These are phyloP conservation scores for Drosophila sucinea DNA, from an alignment of 1,140 invertebrate genomes.

Conservation along the genomic window DNA sequence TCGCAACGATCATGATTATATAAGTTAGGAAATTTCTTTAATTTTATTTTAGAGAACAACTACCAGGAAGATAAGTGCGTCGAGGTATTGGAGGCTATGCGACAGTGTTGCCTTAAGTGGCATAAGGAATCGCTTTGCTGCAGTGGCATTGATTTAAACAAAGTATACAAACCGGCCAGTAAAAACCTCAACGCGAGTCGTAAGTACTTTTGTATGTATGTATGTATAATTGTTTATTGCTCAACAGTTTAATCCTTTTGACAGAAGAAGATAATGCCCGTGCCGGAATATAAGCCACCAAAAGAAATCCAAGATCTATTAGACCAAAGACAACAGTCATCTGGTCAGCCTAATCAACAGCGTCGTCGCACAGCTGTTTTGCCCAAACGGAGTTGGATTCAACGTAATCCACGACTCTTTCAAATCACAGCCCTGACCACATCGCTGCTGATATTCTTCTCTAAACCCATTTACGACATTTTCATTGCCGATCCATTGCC, in stretches of 20 bases:
- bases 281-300: slow-evolving; percentile 70
- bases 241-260: not conserved
- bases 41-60: slow-evolving; percentile 85
- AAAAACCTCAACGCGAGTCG: slow-evolving; percentile 32
- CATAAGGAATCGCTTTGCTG: slow-evolving; percentile 86
- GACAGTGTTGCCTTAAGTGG: slow-evolving; percentile 87
- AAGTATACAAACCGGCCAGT: slow-evolving; percentile 77
- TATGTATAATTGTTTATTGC: not conserved
- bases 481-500: slow-evolving; percentile 83
- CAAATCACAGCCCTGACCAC: slow-evolving; percentile 83
- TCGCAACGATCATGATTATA: slow-evolving; percentile 5
- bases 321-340: slow-evolving; percentile 65
- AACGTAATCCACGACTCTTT: slow-evolving; percentile 85
- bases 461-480: slow-evolving; percentile 88
- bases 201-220: slow-evolving; percentile 17
- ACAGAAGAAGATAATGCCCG: slow-evolving; percentile 70
- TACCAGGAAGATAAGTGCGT: slow-evolving; percentile 87
- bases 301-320: slow-evolving; percentile 66
- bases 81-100: slow-evolving; percentile 86
- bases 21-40: slow-evolving; percentile 15
- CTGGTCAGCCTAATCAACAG: slow-evolving; percentile 61
- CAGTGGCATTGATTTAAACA: slow-evolving; percentile 86
- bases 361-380: slow-evolving; percentile 70
- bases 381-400: slow-evolving; percentile 80
- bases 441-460: slow-evolving; percentile 86